Evolutionary conservation across 2,797 vertebrate species (phyloP).

Genomic region (Lates japonicus): DNA sequence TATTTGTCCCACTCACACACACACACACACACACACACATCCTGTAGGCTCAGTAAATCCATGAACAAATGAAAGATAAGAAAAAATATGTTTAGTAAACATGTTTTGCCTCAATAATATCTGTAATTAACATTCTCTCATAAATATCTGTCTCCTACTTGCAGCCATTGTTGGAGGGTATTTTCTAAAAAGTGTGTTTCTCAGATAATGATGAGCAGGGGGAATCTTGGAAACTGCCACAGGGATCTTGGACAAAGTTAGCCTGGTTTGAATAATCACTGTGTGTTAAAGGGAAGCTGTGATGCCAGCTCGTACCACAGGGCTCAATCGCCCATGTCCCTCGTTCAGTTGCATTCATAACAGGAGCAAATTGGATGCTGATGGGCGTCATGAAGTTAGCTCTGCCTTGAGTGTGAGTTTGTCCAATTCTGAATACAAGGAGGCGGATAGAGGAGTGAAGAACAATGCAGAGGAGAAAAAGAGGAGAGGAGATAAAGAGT

Average conservation of each 20-base stretch:
- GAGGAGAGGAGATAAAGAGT: neutral
- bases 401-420: conserved; percentile 10
- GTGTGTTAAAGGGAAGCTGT: conserved; percentile 2
- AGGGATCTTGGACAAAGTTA: conserved; percentile 12
- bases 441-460: neutral
- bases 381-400: conserved; percentile 26
- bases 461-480: neutral
- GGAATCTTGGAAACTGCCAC: neutral
- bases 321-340: conserved; percentile 17
- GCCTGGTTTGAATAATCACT: conserved; percentile 33
- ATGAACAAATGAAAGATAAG: neutral
- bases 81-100: neutral
- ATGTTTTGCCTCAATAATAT: neutral
- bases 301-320: conserved; percentile 8
- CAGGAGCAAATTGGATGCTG: conserved; percentile 15
- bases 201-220: conserved; percentile 19
- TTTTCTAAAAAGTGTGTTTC: conserved; percentile 7
- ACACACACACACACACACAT: neutral
- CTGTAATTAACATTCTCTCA: neutral
- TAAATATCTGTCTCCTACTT: neutral
- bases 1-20: too few species aligned
- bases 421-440: neutral
- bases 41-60: neutral
- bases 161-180: neutral
- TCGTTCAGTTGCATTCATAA: conserved; percentile 21